These are phyloP conservation scores for Chiroxiphia lanceolata DNA, from an alignment of 2,797 vertebrate genomes.

Conservation along the genomic window DNA sequence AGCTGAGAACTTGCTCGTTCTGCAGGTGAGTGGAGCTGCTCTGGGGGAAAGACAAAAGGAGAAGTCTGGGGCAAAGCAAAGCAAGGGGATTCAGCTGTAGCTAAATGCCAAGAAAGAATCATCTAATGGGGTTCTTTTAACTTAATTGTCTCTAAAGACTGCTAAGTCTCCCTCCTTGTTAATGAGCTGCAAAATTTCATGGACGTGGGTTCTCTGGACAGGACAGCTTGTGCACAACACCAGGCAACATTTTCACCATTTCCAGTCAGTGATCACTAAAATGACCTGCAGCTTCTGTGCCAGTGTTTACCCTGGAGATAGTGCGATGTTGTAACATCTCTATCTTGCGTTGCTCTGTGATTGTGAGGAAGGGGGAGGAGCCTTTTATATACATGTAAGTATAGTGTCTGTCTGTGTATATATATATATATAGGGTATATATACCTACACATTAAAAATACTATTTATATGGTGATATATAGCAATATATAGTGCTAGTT, in stretches of 20 bases:
- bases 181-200: not conserved
- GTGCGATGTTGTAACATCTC: not conserved
- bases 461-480: not conserved
- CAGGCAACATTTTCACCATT: not conserved
- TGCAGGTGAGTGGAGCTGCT: not conserved
- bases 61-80: not conserved
- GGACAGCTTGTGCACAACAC: not conserved
- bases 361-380: not conserved
- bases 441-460: not conserved
- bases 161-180: not conserved
- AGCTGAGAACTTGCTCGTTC: not conserved
- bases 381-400: not conserved
- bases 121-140: not conserved
- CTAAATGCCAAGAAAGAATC: not conserved
- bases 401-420: rapidly evolving
- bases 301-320: not conserved
- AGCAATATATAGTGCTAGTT: not conserved
- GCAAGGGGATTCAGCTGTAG: not conserved
- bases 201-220: not conserved
- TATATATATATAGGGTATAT: too few species aligned
- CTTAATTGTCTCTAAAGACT: not conserved
- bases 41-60: not conserved
- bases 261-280: not conserved
- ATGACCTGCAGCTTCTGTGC: not conserved
- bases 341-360: not conserved